Evolutionary conservation across 2,113 vertebrate species (phyloP).

Genomic region (Cololabis saira): DNA sequence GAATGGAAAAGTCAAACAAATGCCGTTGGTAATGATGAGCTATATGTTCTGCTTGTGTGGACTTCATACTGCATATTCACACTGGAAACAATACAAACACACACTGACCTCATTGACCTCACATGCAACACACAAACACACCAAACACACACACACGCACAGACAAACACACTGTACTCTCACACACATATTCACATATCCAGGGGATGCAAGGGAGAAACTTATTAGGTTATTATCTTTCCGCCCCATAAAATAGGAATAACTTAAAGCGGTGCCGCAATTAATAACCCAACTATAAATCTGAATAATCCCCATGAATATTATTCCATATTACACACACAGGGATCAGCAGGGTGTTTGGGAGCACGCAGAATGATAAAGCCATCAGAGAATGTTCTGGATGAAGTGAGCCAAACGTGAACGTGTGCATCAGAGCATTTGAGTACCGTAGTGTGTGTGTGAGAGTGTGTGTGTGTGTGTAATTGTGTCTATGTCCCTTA

Average conservation of each 20-base stretch:
- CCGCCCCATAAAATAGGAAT: constrained; percentile 85
- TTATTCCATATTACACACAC: constrained; percentile 78
- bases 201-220: constrained; percentile 64
- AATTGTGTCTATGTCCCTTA: constrained; percentile 58
- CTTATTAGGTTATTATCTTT: constrained; percentile 88
- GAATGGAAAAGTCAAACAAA: constrained; percentile 57
- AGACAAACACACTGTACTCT: constrained; percentile 9
- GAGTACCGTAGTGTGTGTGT: no score
- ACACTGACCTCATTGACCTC: constrained; percentile 71
- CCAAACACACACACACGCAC: constrained; percentile 17
- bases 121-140: constrained; percentile 16
- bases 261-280: constrained; percentile 80
- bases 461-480: constrained; percentile 64
- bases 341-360: constrained; percentile 53
- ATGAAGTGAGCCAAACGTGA: constrained; percentile 76
- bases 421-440: constrained; percentile 65
- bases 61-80: constrained; percentile 58
- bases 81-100: constrained; percentile 67
- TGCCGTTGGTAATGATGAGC: constrained; percentile 56
- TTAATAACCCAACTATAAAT: constrained; percentile 85
- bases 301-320: constrained; percentile 83
- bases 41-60: constrained; percentile 45
- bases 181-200: constrained; percentile 15
- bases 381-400: constrained; percentile 83
- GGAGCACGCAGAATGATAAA: constrained; percentile 77